Evolutionary conservation across 2,113 vertebrate genomes (phyloP).

Genomic region (Corythaeola cristata): DNA sequence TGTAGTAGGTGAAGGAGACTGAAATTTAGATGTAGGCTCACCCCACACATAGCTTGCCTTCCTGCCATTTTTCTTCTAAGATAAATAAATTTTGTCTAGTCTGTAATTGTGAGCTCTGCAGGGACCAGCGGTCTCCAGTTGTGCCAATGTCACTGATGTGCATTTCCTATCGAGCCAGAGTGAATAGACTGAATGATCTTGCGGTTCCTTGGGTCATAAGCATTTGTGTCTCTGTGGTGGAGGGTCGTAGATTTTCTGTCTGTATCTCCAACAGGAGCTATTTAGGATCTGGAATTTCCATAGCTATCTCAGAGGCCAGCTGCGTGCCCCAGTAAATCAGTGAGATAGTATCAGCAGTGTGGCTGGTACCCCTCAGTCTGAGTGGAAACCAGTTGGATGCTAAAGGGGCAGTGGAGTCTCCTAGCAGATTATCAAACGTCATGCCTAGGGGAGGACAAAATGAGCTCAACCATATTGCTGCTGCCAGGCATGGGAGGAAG

Average conservation of each 20-base stretch:
- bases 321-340: not conserved
- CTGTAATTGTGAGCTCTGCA: not conserved
- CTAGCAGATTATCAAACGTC: not conserved
- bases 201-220: not conserved
- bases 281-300: not conserved
- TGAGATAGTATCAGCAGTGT: not conserved
- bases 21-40: not conserved
- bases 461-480: not conserved
- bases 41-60: not conserved
- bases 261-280: not conserved
- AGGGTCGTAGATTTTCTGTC: not conserved
- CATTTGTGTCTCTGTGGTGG: not conserved
- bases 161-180: not conserved
- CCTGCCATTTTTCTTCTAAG: not conserved
- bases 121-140: not conserved
- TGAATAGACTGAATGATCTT: not conserved
- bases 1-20: not conserved
- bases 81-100: not conserved
- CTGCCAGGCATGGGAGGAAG: not conserved
- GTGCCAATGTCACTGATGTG: not conserved
- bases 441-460: not conserved
- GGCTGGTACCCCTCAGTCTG: not conserved
- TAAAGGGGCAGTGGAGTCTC: not conserved
- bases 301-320: not conserved
- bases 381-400: not conserved